Conservation (phyloP, 2,797 vertebrate genomes). For the Lithobates pipiens region DNA sequence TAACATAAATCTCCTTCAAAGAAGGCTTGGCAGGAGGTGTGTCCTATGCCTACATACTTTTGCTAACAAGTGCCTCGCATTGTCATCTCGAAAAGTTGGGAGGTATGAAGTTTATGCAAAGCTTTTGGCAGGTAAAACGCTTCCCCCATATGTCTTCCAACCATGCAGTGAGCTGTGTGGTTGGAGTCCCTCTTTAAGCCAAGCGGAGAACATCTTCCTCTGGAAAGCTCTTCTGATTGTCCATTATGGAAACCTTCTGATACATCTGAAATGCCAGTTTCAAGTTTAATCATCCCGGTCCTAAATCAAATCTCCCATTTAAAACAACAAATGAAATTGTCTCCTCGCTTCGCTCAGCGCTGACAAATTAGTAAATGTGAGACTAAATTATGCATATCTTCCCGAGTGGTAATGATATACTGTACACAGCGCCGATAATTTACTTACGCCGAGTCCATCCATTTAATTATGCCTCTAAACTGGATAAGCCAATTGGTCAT, state of each 20-base stretch:
- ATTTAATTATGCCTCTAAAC: constrained; percentile 87
- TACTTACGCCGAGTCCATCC: constrained; percentile 85
- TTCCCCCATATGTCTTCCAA: no score
- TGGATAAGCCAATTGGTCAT: constrained; percentile 86
- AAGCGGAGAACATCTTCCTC: background rate
- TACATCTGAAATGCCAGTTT: constrained; percentile 54
- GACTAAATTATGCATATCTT: constrained; percentile 81
- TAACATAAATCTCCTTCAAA: no score
- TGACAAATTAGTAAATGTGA: constrained; percentile 61
- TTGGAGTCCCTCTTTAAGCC: background rate
- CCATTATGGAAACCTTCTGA: background rate
- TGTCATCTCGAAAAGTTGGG: no score
- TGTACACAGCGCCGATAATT: constrained; percentile 83
- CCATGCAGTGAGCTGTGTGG: no score
- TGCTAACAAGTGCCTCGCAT: no score
- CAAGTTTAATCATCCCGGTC: constrained; percentile 73
- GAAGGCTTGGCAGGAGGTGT: no score
- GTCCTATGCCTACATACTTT: no score
- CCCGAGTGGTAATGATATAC: constrained; percentile 80
- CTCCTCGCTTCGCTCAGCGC: constrained; percentile 79
- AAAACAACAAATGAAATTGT: constrained; percentile 79
- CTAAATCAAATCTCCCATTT: constrained; percentile 81
- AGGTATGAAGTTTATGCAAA: no score
- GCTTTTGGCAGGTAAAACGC: no score
- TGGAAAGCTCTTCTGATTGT: background rate